Evolutionary conservation across 1,140 invertebrate genomes (phyloP).

Genomic region (Anoplolepis gracilipes): DNA sequence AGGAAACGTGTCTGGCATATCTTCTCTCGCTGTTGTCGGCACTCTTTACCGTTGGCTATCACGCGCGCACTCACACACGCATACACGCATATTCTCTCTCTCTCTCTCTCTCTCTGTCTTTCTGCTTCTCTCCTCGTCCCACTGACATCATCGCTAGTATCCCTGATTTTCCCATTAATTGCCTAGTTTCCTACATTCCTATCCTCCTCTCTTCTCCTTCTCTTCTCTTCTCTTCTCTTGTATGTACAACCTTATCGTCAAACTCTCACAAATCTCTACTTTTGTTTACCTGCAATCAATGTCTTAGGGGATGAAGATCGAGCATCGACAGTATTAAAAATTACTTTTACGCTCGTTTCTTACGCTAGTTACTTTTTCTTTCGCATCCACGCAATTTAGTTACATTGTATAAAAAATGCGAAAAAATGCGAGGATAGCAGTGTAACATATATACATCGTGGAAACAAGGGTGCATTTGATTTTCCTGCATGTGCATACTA

Average conservation of each 20-base stretch:
- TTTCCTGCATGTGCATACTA: conserved; percentile 69
- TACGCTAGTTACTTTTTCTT: conserved; percentile 37
- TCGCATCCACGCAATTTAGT: conserved; percentile 60
- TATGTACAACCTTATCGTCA: conserved; percentile 30
- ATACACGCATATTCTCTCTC: background rate
- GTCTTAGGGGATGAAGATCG: conserved; percentile 26
- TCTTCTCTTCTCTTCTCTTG: background rate
- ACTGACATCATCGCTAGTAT: conserved; percentile 1
- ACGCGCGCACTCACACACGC: background rate
- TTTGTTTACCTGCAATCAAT: conserved; percentile 69
- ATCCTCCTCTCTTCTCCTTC: too few relatives aligned
- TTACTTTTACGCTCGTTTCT: conserved; percentile 32
- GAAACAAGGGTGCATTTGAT: conserved; percentile 68
- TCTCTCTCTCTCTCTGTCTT: conserved; percentile 19
- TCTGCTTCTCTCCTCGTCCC: background rate
- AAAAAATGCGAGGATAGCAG: conserved; percentile 43
- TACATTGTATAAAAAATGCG: conserved; percentile 6
- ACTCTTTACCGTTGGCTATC: conserved; percentile 12
- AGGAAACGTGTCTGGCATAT: conserved; percentile 61
- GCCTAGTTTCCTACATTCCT: background rate
- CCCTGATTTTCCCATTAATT: conserved; percentile 22
- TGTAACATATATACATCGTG: conserved; percentile 47
- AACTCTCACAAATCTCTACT: conserved; percentile 47
- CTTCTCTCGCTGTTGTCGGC: conserved; percentile 42
- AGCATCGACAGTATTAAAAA: conserved; percentile 54